Base-by-base conservation (phyloP, 2,888 invertebrate genomes). In the Tipula vernalis region DNA sequence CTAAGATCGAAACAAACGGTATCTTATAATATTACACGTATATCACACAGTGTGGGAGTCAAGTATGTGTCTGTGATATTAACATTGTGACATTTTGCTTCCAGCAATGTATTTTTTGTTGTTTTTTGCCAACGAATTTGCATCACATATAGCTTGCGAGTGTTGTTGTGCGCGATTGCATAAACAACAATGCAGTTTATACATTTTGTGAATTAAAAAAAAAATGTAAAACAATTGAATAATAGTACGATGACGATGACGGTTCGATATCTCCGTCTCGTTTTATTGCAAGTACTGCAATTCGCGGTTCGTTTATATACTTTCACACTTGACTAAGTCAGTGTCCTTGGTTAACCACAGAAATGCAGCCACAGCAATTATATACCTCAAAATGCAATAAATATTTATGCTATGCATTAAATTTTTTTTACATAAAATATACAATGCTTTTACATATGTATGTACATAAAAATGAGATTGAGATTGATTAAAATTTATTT, bases 321-420 rank as follows among this genome's bases (percentile, higher is more conserved):
- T 41, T 39, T 84, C 41, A 84, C 84, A 84, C 84, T 84, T 84
- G 39, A 84, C 84, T 84, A 39, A 84, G n/a, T 84, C 41, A 84
- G 84, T 84, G 84, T 39, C 84, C 84, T 84, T 84, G 84, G 84
- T 84, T 84, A 84, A 84, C 84, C 84, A 39, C 84, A 84, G 41
- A 39, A 84, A 41, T 41, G 36, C 84, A 84, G 41, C 84, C 84
- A 84, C 84, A 84, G 39, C 41, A 84, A 84, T 84, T 84, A 28
- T 28, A 28, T 28, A 84, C 84, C 39, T 84, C 39, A 39, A 84
- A 84, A 84, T 84, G 84, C 84, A 84, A 15, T 84, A 84, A 83
- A 36, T 15, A 39, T 15, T 39, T 28, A 83, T 28, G 12, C 39
- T 39, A 39, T 84, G 84, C 84, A 84, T 39, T 84, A 39, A 83